Evolutionary conservation across 1,140 invertebrate species (phyloP).

Genomic region (Archivesica marissinica): DNA sequence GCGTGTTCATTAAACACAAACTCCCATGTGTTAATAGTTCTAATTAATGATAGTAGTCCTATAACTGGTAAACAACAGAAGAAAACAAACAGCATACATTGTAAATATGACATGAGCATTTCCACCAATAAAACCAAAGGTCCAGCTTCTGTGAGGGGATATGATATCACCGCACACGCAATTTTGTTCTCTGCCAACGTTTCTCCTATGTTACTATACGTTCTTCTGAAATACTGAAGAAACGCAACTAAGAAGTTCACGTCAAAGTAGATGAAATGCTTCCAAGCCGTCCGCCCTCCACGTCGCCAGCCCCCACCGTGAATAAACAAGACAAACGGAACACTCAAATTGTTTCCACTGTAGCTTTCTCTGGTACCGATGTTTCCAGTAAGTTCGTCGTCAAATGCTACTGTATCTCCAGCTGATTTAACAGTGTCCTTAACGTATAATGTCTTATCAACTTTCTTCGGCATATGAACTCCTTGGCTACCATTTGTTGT

Average conservation of each 20-base stretch:
- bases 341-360: not conserved
- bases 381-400: not conserved
- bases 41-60: not conserved
- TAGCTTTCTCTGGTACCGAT: not conserved
- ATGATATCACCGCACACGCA: constrained; percentile 59
- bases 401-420: not conserved
- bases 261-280: constrained; percentile 60
- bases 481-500: not conserved
- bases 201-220: constrained; percentile 55
- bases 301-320: constrained; percentile 67
- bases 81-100: constrained; percentile 8
- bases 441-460: not conserved
- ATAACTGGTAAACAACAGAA: not conserved
- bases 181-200: constrained; percentile 43
- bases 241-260: constrained; percentile 61
- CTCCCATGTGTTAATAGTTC: not conserved
- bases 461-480: not conserved
- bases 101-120: constrained; percentile 53
- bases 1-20: not conserved
- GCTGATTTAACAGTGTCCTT: not conserved
- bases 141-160: constrained; percentile 55
- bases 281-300: constrained; percentile 61
- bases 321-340: constrained; percentile 65
- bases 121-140: constrained; percentile 25
- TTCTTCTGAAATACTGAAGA: constrained; percentile 33